A percentile compares a stretch with the other conserved stretches of the same genome.
phyloP scores from a whole-genome alignment of 2,113 vertebrate species.

The Forbesichthys agassizii region DNA sequence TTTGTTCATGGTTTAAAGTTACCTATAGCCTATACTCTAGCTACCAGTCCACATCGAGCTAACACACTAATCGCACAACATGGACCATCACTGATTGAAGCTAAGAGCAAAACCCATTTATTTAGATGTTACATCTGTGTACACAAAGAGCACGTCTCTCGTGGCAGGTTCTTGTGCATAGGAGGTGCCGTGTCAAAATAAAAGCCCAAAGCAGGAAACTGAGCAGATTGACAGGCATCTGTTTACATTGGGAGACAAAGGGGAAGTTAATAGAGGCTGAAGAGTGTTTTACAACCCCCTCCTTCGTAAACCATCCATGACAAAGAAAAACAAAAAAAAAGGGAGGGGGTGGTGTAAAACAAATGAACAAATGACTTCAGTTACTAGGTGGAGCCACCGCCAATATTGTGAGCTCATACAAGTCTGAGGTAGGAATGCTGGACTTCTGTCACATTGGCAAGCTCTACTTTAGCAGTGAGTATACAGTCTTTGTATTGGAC shows the following conservation, averaged over 20 bases:
- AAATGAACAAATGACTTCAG: slow-evolving; percentile 49
- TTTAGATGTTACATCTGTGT: slow-evolving; percentile 2
- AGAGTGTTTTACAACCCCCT: background rate
- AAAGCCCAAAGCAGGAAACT: slow-evolving; percentile 27
- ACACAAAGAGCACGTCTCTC: slow-evolving; percentile 18
- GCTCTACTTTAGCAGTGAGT: too few species aligned
- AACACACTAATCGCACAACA: too few species aligned
- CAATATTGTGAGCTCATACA: slow-evolving; percentile 13
- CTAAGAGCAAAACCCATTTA: too few species aligned
- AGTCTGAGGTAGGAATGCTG: background rate
- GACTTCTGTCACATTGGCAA: too few species aligned
- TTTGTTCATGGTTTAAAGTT: too few species aligned
- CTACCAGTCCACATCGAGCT: too few species aligned
- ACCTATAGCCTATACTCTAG: too few species aligned
- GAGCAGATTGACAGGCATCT: slow-evolving; percentile 25
- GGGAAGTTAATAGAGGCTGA: slow-evolving; percentile 24
- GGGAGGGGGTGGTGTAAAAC: slow-evolving; percentile 29
- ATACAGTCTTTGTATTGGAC: background rate
- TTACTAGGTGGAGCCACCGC: slow-evolving; percentile 29
- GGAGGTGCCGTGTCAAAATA: slow-evolving; percentile 18
- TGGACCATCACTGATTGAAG: too few species aligned
- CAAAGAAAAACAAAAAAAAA: slow-evolving; percentile 8
- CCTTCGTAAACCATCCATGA: slow-evolving; percentile 1
- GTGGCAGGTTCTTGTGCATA: slow-evolving; percentile 16
- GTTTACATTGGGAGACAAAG: slow-evolving; percentile 52